Conservation (phyloP, 2,888 invertebrate species). For the Petrolisthes manimaculis region DNA sequence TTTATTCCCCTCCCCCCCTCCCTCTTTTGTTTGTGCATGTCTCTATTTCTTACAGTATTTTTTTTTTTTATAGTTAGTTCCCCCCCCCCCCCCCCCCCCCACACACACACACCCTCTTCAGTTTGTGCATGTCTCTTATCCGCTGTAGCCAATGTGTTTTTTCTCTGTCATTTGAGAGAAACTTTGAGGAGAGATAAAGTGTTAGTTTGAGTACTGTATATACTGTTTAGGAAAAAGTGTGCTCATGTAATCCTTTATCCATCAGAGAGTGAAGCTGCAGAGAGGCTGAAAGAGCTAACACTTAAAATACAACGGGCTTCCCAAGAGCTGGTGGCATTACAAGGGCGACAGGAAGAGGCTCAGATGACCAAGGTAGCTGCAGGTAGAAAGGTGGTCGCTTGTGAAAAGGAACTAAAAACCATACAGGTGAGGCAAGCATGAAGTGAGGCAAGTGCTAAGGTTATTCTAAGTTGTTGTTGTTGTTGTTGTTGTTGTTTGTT, state of each 20-base stretch:
- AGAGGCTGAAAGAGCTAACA: conserved; percentile 16
- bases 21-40: background rate
- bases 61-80: background rate
- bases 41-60: background rate
- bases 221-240: too few species aligned
- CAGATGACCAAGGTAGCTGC: background rate
- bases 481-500: too few species aligned
- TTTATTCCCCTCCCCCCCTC: background rate
- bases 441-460: background rate
- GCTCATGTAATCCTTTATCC: background rate
- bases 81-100: background rate
- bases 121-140: background rate
- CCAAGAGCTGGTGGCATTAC: background rate
- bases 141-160: too few species aligned
- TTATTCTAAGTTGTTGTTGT: background rate
- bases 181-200: too few species aligned
- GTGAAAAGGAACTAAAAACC: background rate
- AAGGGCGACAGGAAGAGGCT: background rate
- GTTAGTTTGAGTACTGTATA: too few species aligned
- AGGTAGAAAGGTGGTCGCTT: background rate
- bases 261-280: background rate
- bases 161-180: too few species aligned
- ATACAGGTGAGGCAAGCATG: background rate
- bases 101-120: background rate
- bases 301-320: conserved; percentile 23